Percentiles rank a stretch among this genome's conserved stretches.
These are phyloP conservation scores for Galago senegalensis DNA, from an alignment of 2,797 vertebrate genomes.

Conservation along the genomic window DNA sequence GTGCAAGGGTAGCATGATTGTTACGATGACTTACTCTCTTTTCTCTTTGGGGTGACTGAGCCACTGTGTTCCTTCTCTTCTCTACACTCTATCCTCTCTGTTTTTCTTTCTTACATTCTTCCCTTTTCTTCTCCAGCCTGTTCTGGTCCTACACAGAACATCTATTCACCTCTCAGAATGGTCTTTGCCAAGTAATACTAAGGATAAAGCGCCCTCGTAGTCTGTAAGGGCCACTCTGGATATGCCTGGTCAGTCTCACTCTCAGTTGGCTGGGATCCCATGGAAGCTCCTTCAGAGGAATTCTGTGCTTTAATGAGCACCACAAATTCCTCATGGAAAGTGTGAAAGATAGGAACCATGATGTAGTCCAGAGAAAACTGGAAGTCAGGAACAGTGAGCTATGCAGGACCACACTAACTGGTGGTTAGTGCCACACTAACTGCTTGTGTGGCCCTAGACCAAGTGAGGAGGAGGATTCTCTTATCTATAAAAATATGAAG, in stretches of 20 bases:
- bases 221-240: not conserved
- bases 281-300: rapidly evolving
- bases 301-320: not conserved
- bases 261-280: not conserved
- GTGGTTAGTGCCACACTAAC: too few species aligned
- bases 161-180: not conserved
- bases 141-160: not conserved
- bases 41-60: not conserved
- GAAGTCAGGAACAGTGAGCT: not conserved
- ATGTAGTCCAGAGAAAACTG: not conserved
- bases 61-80: not conserved
- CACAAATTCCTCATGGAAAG: not conserved
- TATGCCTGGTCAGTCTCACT: not conserved
- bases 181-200: not conserved
- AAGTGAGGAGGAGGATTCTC: not conserved
- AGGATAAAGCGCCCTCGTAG: not conserved
- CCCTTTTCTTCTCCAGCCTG: not conserved
- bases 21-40: not conserved
- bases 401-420: too few species aligned
- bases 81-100: not conserved
- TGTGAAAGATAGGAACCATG: not conserved
- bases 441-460: not conserved
- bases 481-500: not conserved
- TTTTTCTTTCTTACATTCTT: not conserved
- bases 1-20: not conserved